phyloP scores from a whole-genome alignment of 2,797 vertebrate species.

The Alfaro cultratus region DNA sequence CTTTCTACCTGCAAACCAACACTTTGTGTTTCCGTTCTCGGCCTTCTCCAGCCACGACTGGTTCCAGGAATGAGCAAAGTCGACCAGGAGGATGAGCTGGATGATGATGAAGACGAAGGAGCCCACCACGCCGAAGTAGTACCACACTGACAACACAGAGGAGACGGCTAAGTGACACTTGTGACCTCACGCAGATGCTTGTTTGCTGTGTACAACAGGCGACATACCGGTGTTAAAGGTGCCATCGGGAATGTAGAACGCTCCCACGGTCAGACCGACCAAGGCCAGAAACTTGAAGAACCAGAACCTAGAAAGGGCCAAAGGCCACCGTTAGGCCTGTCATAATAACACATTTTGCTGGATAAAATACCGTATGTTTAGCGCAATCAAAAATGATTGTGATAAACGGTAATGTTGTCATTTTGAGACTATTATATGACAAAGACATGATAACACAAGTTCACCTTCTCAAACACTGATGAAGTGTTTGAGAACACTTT shows the following conservation, averaged over 20 bases:
- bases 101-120: conserved; percentile 92
- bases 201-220: too few species aligned
- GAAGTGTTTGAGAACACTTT: too few species aligned
- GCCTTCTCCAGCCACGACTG: conserved; percentile 87
- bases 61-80: conserved; percentile 93
- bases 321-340: neutral
- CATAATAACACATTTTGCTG: too few species aligned
- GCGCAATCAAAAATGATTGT: too few species aligned
- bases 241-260: conserved; percentile 92
- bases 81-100: conserved; percentile 91
- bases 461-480: too few species aligned
- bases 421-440: too few species aligned
- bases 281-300: conserved; percentile 93
- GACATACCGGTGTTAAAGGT: conserved; percentile 83
- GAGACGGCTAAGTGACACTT: neutral
- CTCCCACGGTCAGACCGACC: conserved; percentile 89
- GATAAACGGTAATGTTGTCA: too few species aligned
- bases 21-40: conserved; percentile 77
- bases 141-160: conserved; percentile 70
- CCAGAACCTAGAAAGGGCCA: conserved; percentile 86
- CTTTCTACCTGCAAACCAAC: conserved; percentile 88
- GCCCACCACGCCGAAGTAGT: conserved; percentile 89
- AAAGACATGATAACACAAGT: too few species aligned
- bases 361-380: too few species aligned
- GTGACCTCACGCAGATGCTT: neutral